Evolutionary conservation across 1,140 invertebrate genomes (phyloP), one percentile per base, ranked within the genome.

Genomic region (Trachymyrmex cornetzi): DNA sequence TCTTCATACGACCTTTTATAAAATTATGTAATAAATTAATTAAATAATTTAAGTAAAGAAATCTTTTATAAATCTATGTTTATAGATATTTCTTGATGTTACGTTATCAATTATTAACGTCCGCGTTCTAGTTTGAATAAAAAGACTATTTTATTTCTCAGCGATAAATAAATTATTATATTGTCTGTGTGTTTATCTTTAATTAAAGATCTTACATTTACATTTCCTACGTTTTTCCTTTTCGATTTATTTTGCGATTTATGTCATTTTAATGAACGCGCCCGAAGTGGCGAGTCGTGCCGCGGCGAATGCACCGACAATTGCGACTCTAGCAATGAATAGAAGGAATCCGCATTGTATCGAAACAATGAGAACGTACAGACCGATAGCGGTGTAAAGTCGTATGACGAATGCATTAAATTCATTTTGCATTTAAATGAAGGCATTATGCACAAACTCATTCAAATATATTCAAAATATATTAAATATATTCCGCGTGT

Each of bases 271-370:
- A 57, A 55, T 53, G 77, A 80, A 57, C 38, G 34, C 14, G 38
- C 6, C 44, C 24, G 22, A 59, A 57, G 53, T 81, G 7, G 66
- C 44, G 5, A 69, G 64, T 24, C 19, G 38, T 66, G n/a, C 44
- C 24, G 11, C 50, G 11, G 48, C 11, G 22, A 71, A 81, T 24
- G 22, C 79, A 19, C 22, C 9, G 22, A 71, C 66, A 71, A 81
- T 81, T 44, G 79, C 11, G 50, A 44, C 38, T 71, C 34, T 71
- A 81, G 64, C 50, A 48, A 44, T 81, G 79, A 81, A 81, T 81
- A 59, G 79, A 81, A 81, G 66, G 66, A 71, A 81, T 81, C 50
- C 34, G 66, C 66, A 81, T 81, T 71, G 66, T 81, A 66, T 55
- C 22, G 30, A 24, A 71, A 81, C 79, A 81, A 81, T 81, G 66